phyloP scores from a whole-genome alignment of 64 coral and sea anemone genomes.

The Pachyseris speciosa region DNA sequence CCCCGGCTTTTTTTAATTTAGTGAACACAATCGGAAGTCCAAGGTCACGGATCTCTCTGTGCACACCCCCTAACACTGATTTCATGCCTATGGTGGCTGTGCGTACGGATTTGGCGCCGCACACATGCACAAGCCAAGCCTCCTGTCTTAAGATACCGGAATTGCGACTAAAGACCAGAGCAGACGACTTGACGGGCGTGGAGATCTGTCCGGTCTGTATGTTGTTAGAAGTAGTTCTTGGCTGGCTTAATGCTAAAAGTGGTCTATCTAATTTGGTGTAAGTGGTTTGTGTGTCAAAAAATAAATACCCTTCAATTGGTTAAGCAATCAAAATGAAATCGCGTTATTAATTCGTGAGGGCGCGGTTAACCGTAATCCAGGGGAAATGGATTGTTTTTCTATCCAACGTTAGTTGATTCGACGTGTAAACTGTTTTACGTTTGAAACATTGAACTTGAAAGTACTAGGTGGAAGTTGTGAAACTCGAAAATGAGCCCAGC shows the following conservation, averaged over 20 bases:
- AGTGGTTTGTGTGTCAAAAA: background rate
- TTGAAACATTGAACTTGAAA: no score
- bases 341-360: background rate
- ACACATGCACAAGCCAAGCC: no score
- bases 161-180: background rate
- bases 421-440: no score
- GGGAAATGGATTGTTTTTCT: background rate
- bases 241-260: background rate
- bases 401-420: no score
- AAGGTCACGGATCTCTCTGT: background rate
- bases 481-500: no score
- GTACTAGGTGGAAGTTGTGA: no score
- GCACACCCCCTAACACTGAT: background rate
- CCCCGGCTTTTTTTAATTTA: background rate
- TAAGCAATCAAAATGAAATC: background rate
- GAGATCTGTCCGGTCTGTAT: background rate
- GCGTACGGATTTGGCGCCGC: no score
- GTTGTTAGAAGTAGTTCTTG: background rate
- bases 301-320: background rate
- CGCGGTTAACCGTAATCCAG: background rate
- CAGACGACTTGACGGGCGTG: background rate
- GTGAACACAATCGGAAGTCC: constrained; percentile 29
- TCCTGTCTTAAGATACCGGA: no score
- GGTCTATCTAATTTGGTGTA: background rate
- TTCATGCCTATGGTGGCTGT: no score